Base-by-base conservation (phyloP, 2,888 invertebrate species). In the Perizoma affinitatum region DNA sequence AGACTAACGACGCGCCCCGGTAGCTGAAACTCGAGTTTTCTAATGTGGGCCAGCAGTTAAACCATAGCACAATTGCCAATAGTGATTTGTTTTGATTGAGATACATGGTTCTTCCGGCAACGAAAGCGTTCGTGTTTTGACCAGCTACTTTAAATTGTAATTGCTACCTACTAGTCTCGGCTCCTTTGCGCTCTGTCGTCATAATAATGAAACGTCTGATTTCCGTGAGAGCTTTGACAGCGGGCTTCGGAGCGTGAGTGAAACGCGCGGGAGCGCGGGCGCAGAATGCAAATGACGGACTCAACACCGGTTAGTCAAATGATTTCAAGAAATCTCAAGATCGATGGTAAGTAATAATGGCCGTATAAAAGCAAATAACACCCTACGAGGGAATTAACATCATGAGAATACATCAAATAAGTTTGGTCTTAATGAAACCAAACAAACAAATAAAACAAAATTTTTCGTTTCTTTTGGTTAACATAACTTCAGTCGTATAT, bases 271-370 rank as follows among this genome's bases (percentile, higher is more conserved):
- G 67, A 66, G 70, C 67, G 74, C 78, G 58, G 62, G 69, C 65
- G 70, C 70, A 66, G 72, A 68, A 80, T 77, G 77, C 74, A 76
- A 79, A 82, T 80, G 65, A 71, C 64, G 61, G 66, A 63, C 57
- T 44, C 57, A n/a, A 63, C 68, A 67, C 67, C 63, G 67, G 67
- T 72, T 68, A 64, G 63, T 66, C 61, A 54, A 71, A 42, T 54
- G 61, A 55, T 67, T 70, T 61, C 68, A 65, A 61, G 65, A 65
- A 70, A 68, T 54, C 47, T 59, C 22, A 51, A 53, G 52, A 58
- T 48, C 46, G 38, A 58, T 54, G 50, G 34, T 35, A 44, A 44
- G 10, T 54, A 40, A 38, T 38, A 38, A 7, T 38, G 7, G 4
- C 7, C 5, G 4, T 38, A 38, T 6, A 7, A 6, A 6, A 38